phyloP scores from a whole-genome alignment of 2,797 vertebrate genomes.

The Pelochelys cantorii region DNA sequence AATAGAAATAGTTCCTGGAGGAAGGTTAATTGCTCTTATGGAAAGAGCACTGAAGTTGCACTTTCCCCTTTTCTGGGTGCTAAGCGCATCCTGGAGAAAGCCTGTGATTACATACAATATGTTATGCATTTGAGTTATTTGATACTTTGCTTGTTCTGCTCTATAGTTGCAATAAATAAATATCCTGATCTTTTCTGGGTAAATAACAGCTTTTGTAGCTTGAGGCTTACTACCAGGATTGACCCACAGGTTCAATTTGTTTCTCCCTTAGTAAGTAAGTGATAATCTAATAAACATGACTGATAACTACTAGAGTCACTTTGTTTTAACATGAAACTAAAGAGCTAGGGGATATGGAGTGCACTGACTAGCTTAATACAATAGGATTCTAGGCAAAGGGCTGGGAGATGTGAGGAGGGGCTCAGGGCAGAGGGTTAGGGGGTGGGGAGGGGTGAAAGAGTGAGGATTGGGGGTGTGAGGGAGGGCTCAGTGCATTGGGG shows the following conservation, averaged over 20 bases:
- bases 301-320: background rate
- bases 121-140: background rate
- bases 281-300: background rate
- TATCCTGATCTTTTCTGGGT: background rate
- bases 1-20: background rate
- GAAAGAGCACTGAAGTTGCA: background rate
- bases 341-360: background rate
- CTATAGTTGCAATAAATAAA: background rate
- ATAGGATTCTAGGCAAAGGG: background rate
- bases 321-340: background rate
- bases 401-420: too few relatives aligned
- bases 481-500: too few relatives aligned
- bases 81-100: background rate
- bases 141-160: background rate
- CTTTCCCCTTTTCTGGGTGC: background rate
- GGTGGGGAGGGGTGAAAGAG: too few relatives aligned
- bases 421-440: too few relatives aligned
- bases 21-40: background rate
- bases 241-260: background rate
- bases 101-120: background rate
- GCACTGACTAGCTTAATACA: background rate
- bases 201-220: background rate
- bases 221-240: background rate
- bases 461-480: too few relatives aligned
- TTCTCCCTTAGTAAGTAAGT: background rate